These are phyloP conservation scores for Saturnia japonica DNA, from an alignment of 2,888 invertebrate species.

Conservation along the genomic window DNA sequence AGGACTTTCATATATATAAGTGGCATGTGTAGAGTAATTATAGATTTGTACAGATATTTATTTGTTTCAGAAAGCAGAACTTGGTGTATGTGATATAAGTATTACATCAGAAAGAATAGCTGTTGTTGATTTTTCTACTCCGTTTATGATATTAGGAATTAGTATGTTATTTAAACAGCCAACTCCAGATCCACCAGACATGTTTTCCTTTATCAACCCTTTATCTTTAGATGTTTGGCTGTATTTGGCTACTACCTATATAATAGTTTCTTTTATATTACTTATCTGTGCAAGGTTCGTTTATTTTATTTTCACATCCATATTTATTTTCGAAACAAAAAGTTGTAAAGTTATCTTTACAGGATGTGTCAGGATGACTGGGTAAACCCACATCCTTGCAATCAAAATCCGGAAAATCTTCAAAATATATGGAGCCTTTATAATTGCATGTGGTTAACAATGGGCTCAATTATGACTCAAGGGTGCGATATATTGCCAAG, in stretches of 20 bases:
- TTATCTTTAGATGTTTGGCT: constrained; percentile 93
- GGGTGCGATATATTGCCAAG: constrained; percentile 96
- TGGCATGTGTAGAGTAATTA: neutral
- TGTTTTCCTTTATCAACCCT: constrained; percentile 94
- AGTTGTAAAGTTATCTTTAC: neutral
- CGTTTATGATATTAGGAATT: constrained; percentile 97
- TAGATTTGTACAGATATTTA: neutral
- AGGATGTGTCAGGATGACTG: constrained; percentile 95
- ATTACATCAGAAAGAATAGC: constrained; percentile 94
- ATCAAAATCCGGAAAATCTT: constrained; percentile 90
- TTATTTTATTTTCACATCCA: neutral
- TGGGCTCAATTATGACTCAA: constrained; percentile 95
- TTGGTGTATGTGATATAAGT: constrained; percentile 96
- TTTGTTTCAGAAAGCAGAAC: constrained; percentile 89
- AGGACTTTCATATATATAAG: constrained; percentile 42
- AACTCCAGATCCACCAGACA: constrained; percentile 87
- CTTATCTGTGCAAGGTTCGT: constrained; percentile 89
- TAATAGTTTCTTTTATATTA: constrained; percentile 90
- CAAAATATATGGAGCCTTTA: constrained; percentile 93
- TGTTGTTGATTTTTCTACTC: constrained; percentile 96
- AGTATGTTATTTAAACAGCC: constrained; percentile 92
- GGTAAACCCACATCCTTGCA: constrained; percentile 96
- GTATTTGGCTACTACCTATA: constrained; percentile 92
- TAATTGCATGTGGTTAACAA: constrained; percentile 96
- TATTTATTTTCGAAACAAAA: neutral